Conservation (phyloP, 2,113 vertebrate species). For the Antechinus stuartii region DNA sequence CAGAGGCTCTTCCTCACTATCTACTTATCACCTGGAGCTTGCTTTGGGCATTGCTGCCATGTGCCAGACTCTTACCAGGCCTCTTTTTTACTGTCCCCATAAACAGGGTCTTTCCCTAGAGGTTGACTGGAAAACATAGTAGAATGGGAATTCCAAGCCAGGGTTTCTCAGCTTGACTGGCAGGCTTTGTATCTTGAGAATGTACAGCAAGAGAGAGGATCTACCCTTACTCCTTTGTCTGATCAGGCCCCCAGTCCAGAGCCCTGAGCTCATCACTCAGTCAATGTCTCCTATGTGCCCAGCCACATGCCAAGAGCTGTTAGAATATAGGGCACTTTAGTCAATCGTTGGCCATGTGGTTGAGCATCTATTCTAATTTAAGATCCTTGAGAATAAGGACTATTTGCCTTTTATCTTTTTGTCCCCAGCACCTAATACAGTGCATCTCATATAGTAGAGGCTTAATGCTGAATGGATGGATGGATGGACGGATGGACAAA, state of each 20-base stretch:
- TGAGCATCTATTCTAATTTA: neutral
- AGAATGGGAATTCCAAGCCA: neutral
- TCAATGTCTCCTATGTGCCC: neutral
- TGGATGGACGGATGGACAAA: neutral
- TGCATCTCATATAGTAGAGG: neutral
- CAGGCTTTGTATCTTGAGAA: neutral
- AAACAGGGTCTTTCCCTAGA: neutral
- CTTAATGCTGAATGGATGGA: neutral
- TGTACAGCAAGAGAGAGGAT: neutral
- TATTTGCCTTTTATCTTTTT: neutral
- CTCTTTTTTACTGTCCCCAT: neutral
- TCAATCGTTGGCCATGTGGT: neutral
- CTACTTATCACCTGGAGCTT: neutral
- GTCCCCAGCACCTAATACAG: neutral
- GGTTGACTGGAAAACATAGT: neutral
- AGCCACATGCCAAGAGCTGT: neutral
- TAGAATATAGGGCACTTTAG: neutral
- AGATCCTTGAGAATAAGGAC: neutral
- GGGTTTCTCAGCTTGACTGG: neutral
- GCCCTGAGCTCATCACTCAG: neutral
- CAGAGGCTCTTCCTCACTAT: neutral
- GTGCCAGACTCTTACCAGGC: neutral
- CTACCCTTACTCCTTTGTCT: neutral
- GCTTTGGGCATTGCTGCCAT: neutral
- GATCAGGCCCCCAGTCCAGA: neutral